These are phyloP conservation scores for Allacma fusca DNA, from an alignment of 2,888 invertebrate genomes.

Conservation along the genomic window DNA sequence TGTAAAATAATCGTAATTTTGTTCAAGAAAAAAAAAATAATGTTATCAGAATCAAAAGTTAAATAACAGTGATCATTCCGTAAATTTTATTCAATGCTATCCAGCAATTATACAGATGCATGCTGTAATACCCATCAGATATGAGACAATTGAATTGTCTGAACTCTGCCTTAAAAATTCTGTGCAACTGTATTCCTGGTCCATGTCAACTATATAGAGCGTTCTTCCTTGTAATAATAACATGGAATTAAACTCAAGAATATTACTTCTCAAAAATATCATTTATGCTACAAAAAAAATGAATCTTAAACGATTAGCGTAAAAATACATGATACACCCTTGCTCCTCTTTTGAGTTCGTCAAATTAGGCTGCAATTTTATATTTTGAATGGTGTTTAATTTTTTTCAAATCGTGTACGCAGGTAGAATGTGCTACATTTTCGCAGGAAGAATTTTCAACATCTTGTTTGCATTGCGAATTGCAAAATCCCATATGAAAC, in stretches of 20 bases:
- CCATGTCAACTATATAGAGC: conserved; percentile 18
- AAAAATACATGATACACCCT: not conserved
- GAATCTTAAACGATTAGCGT: not conserved
- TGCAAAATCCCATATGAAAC: conserved; percentile 5
- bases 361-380: not conserved
- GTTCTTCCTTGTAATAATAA: conserved; percentile 21
- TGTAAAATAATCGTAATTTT: conserved; percentile 39
- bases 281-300: conserved; percentile 6
- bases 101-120: conserved; percentile 30
- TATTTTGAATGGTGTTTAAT: not conserved
- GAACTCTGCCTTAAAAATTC: conserved; percentile 39
- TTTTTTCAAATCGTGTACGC: not conserved
- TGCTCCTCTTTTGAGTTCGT: not conserved
- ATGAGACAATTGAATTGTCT: conserved; percentile 35
- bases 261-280: not conserved
- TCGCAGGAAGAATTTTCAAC: conserved; percentile 17
- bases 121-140: conserved; percentile 29
- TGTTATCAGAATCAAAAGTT: conserved; percentile 40
- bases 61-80: conserved; percentile 44
- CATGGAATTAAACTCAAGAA: conserved; percentile 18
- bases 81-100: conserved; percentile 30
- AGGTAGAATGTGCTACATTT: not conserved
- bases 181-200: conserved; percentile 27
- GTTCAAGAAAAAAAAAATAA: conserved; percentile 41
- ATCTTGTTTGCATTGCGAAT: conserved; percentile 6